Evolutionary conservation across 2,113 vertebrate species (phyloP), one percentile per base, ranked within the genome.

Genomic region (Gracilinanus agilis): DNA sequence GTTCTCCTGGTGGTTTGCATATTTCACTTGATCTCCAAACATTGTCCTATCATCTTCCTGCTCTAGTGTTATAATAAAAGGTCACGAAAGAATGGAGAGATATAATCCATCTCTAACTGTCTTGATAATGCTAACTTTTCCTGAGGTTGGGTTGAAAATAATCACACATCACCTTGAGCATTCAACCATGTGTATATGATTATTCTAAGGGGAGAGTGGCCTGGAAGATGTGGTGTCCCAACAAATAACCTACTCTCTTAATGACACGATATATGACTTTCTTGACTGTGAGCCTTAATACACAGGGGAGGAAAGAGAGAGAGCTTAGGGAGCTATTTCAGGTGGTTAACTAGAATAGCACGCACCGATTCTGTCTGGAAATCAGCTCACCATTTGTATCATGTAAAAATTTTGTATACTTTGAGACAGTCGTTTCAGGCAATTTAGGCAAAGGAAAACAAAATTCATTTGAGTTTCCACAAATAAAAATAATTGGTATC

Each of bases 101-200:
- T 94, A 2, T 89, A 95, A 96, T 96, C 93, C 1, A 90, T 95
- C 24, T 95, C 21, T 25, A 67, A 21, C 5, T 93, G 24, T 96
- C 54, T 96, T 95, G 2, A 92, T 95, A 75, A 89, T 92, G 91
- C 25, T 92, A 90, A 94, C 92, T 93, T 91, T 88, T 93, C 34
- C 92, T 95, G 25, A 40, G 94, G 93, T 56, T 93, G n/a, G 90
- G 49, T 91, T 92, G 89, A 93, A 96, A 96, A 92, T 96, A 96
- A 96, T 95, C 75, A 96, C 49, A 75, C 93, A 24, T 95, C 89
- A 40, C 1, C 95, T 53, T 94, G 40, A 96, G 21, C n/a, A 91
- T 13, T 55, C 11, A 12, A n/a, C 13, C 94, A 3, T 21, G 44
- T 90, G 58, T 90, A n/a, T 54, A 91, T 89, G 40, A 95, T 92